phyloP scores from a whole-genome alignment of 2,113 vertebrate genomes.

The Tragelaphus imberbis region DNA sequence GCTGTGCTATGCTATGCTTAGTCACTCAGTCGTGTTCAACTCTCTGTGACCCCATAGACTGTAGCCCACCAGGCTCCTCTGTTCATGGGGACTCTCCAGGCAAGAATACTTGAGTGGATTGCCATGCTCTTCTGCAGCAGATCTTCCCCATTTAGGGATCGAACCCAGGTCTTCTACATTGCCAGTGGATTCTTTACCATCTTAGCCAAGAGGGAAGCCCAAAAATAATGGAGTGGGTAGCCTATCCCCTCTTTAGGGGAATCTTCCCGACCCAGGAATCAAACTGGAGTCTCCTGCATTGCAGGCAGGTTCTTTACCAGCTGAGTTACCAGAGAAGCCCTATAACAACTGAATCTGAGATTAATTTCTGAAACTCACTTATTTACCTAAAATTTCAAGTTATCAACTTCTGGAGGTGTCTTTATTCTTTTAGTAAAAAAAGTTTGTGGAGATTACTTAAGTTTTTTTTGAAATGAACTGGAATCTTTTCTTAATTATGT shows the following conservation, averaged over 20 bases:
- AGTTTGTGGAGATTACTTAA: not conserved
- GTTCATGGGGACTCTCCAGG: not conserved
- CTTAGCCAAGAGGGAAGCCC: not conserved
- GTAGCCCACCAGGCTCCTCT: not conserved
- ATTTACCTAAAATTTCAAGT: constrained; percentile 1
- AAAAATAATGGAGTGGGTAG: not conserved
- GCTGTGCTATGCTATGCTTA: not conserved
- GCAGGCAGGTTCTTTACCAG: not conserved
- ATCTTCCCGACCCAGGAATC: not conserved
- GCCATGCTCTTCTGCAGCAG: not conserved
- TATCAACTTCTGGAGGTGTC: not conserved
- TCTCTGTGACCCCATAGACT: not conserved
- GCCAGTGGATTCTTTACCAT: not conserved
- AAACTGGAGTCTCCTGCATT: not conserved
- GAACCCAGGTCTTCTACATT: not conserved
- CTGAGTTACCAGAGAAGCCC: not conserved
- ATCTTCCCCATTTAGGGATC: not conserved
- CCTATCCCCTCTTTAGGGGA: not conserved
- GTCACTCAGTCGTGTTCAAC: fast-evolving
- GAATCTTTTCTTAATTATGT: not conserved
- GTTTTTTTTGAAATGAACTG: constrained; percentile 23
- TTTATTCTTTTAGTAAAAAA: constrained; percentile 4
- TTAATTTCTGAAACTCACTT: not conserved
- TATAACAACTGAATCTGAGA: not conserved
- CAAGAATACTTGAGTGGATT: not conserved